These are phyloP conservation scores for Periophthalmus modestus DNA, from an alignment of 2,113 vertebrate species.

Conservation along the genomic window DNA sequence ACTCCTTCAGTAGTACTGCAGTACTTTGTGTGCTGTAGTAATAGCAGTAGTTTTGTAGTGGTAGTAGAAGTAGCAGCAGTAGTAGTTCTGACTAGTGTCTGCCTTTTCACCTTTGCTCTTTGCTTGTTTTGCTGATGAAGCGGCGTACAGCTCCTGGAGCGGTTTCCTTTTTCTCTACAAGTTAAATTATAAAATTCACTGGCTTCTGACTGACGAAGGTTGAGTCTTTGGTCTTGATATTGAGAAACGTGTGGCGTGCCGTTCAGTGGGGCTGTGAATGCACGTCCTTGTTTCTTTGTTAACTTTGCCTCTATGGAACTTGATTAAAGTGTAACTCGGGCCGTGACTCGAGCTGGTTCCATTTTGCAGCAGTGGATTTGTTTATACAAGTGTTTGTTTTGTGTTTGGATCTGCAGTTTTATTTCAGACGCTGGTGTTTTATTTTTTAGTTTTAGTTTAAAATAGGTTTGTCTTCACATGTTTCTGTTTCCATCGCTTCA, in stretches of 20 bases:
- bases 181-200: not conserved
- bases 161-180: not conserved
- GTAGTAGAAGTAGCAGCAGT: not conserved
- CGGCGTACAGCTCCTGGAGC: too few species aligned
- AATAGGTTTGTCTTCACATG: not conserved
- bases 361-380: not conserved
- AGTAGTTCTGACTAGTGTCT: too few species aligned
- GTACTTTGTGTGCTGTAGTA: not conserved
- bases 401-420: not conserved
- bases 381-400: not conserved
- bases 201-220: not conserved
- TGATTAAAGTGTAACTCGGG: not conserved
- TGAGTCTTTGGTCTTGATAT: not conserved
- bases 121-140: not conserved
- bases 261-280: not conserved
- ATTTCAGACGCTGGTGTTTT: not conserved
- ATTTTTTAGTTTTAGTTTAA: not conserved
- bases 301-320: not conserved
- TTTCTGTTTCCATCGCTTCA: constrained; percentile 3
- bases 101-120: not conserved
- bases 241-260: not conserved
- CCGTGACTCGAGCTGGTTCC: not conserved
- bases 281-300: not conserved
- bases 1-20: not conserved
- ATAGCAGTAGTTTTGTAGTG: too few species aligned